Conservation (phyloP, 2,797 vertebrate species). For the Anabacerthia variegaticeps region DNA sequence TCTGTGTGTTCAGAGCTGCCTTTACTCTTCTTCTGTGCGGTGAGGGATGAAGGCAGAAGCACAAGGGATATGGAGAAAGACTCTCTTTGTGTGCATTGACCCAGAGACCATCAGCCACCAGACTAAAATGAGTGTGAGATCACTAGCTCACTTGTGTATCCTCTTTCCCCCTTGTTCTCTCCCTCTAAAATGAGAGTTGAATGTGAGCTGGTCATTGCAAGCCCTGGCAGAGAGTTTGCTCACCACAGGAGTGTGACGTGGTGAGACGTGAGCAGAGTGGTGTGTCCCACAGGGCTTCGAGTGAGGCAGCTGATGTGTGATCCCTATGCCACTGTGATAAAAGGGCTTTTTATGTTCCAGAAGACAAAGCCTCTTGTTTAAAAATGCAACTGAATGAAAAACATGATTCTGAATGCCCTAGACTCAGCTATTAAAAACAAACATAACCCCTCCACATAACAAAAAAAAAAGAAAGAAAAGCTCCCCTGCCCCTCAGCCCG, state of each 20-base stretch:
- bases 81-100: neutral
- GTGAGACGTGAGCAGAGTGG: neutral
- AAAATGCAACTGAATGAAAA: slow-evolving; percentile 53
- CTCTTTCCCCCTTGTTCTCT: neutral
- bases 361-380: slow-evolving; percentile 57
- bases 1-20: neutral
- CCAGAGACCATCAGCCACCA: neutral
- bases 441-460: neutral
- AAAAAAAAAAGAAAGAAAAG: neutral
- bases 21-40: neutral
- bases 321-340: neutral
- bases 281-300: neutral
- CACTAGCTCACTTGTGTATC: neutral
- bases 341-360: slow-evolving; percentile 5
- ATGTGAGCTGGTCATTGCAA: neutral
- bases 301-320: neutral
- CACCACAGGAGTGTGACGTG: neutral
- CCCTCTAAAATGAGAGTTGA: neutral
- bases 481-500: neutral
- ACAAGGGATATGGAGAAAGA: neutral
- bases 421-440: slow-evolving; percentile 42
- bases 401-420: neutral
- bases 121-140: neutral
- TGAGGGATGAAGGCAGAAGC: neutral
- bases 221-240: neutral